A percentile compares a stretch with the other conserved stretches of the same genome.
These are phyloP conservation scores for Pyrrhia umbra DNA, from an alignment of 2,888 invertebrate genomes.

Conservation along the genomic window DNA sequence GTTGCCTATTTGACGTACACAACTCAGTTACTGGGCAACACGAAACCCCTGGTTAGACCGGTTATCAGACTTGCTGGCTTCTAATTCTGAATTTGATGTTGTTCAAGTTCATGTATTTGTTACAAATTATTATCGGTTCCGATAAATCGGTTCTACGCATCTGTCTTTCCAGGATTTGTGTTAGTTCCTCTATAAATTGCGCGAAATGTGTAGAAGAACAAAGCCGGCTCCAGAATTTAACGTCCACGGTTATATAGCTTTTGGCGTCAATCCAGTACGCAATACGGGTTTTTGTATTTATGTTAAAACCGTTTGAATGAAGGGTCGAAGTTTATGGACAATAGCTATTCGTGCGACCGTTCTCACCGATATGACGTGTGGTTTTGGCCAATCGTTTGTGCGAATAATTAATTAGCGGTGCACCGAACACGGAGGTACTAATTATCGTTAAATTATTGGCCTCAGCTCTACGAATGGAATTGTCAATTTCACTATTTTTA, in stretches of 20 bases:
- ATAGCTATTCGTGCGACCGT: slow-evolving; percentile 1
- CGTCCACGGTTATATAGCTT: slow-evolving; percentile 46
- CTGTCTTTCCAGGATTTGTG: slow-evolving; percentile 4
- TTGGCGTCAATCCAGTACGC: slow-evolving; percentile 60
- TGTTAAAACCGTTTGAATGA: slow-evolving; percentile 52
- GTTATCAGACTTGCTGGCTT: too few species aligned
- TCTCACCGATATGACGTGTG: slow-evolving; percentile 28
- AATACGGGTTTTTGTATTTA: slow-evolving; percentile 55
- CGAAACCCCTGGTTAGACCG: too few species aligned
- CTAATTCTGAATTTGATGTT: too few species aligned
- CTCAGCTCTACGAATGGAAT: not conserved
- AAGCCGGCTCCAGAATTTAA: slow-evolving; percentile 53
- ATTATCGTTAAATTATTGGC: slow-evolving; percentile 3
- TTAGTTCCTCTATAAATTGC: slow-evolving; percentile 32
- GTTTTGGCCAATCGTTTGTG: slow-evolving; percentile 18
- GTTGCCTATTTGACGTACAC: too few species aligned
- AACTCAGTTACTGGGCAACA: too few species aligned
- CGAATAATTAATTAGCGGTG: slow-evolving; percentile 38
- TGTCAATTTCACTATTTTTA: slow-evolving; percentile 4
- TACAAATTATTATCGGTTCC: too few species aligned
- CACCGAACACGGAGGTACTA: not conserved
- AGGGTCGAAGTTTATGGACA: slow-evolving; percentile 27
- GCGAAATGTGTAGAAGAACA: slow-evolving; percentile 61
- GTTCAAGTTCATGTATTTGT: too few species aligned
- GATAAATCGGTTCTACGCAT: not conserved